A percentile compares a stretch with the other conserved stretches of the same genome.
These are phyloP conservation scores for Drosophila nasuta DNA, from an alignment of 1,140 invertebrate genomes.

Conservation along the genomic window DNA sequence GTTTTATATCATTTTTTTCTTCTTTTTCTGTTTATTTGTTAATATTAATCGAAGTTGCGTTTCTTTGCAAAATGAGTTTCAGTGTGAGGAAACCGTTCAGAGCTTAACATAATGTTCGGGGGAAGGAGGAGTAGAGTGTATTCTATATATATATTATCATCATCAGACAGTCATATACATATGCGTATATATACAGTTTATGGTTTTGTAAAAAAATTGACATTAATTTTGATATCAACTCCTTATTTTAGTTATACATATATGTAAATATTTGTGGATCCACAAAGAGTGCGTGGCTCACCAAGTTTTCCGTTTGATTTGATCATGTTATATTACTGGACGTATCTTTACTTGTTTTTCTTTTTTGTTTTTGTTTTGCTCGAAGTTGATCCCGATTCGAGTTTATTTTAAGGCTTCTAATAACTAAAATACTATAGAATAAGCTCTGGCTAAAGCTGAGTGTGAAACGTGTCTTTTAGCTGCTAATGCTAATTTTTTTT, in stretches of 20 bases:
- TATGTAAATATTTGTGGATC: constrained; percentile 15
- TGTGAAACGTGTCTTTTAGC: constrained; percentile 19
- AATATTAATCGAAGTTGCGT: neutral
- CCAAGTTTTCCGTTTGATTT: constrained; percentile 49
- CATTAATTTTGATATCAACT: constrained; percentile 75
- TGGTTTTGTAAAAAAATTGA: constrained; percentile 63
- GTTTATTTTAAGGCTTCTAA: constrained; percentile 45
- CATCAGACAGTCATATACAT: constrained; percentile 38
- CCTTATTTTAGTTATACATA: constrained; percentile 30
- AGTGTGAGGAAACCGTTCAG: constrained; percentile 34
- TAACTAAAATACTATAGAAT: constrained; percentile 40
- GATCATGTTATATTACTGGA: constrained; percentile 48
- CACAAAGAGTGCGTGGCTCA: constrained; percentile 33
- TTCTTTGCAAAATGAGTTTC: neutral
- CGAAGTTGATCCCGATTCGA: constrained; percentile 28
- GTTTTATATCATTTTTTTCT: neutral
- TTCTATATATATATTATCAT: constrained; percentile 6
- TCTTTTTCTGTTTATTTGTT: neutral
- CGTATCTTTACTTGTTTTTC: constrained; percentile 43
- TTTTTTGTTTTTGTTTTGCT: constrained; percentile 25
- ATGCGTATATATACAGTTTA: constrained; percentile 32
- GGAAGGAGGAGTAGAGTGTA: constrained; percentile 7
- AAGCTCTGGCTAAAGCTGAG: constrained; percentile 41
- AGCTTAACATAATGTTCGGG: constrained; percentile 25
- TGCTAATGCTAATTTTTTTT: constrained; percentile 10